Evolutionary conservation across 2,113 vertebrate species (phyloP).

Genomic region (Oceanodroma tethys): DNA sequence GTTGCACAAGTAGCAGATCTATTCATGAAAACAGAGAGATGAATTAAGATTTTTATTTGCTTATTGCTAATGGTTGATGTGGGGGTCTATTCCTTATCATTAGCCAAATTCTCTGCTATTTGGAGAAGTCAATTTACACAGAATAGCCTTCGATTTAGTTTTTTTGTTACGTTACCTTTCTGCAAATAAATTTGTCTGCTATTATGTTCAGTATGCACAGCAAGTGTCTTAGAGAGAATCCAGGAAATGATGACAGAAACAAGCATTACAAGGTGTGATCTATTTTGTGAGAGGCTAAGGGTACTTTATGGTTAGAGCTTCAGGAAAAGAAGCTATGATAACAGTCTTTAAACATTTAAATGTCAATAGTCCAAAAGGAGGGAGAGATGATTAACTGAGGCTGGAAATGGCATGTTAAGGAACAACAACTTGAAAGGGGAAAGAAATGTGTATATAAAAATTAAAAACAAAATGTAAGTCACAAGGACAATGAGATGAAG

Average conservation of each 20-base stretch:
- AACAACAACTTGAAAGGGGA: slow-evolving; percentile 10
- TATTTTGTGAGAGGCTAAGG: slow-evolving; percentile 29
- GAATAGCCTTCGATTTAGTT: not conserved
- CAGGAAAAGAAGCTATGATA: slow-evolving; percentile 16
- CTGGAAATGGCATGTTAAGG: not conserved
- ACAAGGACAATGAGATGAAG: not conserved
- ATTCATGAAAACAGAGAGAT: not conserved
- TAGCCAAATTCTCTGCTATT: not conserved
- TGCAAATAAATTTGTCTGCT: not conserved
- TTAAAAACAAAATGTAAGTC: slow-evolving; percentile 18
- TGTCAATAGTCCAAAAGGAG: not conserved
- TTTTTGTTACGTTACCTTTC: not conserved
- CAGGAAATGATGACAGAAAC: slow-evolving; percentile 30
- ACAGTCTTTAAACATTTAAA: slow-evolving; percentile 10
- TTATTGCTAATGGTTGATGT: not conserved
- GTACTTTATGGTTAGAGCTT: not conserved
- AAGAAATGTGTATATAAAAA: not conserved
- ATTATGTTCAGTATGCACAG: not conserved
- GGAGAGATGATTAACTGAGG: not conserved
- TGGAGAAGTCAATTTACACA: not conserved
- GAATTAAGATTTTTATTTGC: not conserved
- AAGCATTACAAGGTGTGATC: slow-evolving; percentile 42
- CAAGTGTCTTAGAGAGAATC: not conserved
- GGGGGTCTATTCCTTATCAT: not conserved
- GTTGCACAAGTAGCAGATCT: slow-evolving; percentile 16